Evolutionary conservation across 2,113 vertebrate genomes (phyloP), one percentile per base, ranked within the genome.

Genomic region (Alosa alosa): DNA sequence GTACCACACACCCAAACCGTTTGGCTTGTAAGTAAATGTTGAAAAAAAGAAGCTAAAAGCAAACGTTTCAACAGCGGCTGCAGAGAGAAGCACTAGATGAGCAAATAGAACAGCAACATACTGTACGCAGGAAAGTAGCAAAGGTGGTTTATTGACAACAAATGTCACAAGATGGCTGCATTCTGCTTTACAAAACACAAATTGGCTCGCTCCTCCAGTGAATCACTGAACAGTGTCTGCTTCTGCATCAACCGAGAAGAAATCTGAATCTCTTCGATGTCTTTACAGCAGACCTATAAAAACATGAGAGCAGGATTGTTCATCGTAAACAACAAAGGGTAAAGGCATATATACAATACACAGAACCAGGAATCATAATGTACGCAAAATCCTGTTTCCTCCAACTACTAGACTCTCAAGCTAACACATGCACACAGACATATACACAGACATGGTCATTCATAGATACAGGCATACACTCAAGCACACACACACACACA

Each of bases 91-190:
- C 64, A 36, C 11, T 31, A 36, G 10, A 9, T 72, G n/a, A 72
- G 64, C 64, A 13, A 36, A 4, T 60, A 22, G 25, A 72, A 72
- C 64, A 72, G 64, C 64, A 72, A 72, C 25, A 72, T 72, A 72
- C 64, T 36, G 64, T 36, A 72, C 64, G 64, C 44, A 64, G 36
- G 78, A 72, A 15, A 11, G 49, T 55, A 49, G 41, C 39, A 83
- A 75, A 86, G 46, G 41, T n/a, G 46, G 82, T 75, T 86, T 86
- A 72, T 41, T 87, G 83, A 87, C 78, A 72, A 68, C 31, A 41
- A 57, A 50, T 7, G 15, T 44, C 41, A 88, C 10, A 82, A 44
- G 15, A 36, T 72, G 55, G 25, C 13, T 47, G 55, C 55, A 45
- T 60, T 83, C n/a, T 72, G 64, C n/a, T 72, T 72, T 72, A 72